These are phyloP conservation scores for Hapalemur alaotrensis DNA, from an alignment of 2,797 vertebrate species.

Conservation along the genomic window DNA sequence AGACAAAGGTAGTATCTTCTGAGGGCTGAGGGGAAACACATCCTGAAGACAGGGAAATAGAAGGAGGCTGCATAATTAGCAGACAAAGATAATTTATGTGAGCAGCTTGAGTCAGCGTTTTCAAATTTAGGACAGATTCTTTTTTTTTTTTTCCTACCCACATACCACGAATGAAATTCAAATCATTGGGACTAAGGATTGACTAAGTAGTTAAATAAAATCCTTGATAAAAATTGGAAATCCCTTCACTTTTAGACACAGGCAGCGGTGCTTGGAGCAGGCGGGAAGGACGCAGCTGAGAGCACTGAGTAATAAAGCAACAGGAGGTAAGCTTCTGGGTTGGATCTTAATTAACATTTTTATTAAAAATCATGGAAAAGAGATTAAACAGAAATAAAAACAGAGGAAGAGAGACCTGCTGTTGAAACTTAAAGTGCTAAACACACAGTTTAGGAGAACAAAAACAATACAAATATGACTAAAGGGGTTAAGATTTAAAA, in stretches of 20 bases:
- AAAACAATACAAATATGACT: neutral
- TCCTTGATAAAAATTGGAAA: neutral
- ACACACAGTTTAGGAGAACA: neutral
- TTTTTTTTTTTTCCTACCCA: neutral
- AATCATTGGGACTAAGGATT: neutral
- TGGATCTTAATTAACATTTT: constrained; percentile 16
- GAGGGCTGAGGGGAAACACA: too few relatives aligned
- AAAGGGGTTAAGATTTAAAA: neutral
- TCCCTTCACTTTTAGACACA: neutral
- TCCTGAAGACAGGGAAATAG: neutral
- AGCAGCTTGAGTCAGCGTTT: neutral
- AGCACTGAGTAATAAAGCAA: neutral
- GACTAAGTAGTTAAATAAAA: neutral
- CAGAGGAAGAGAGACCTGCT: neutral
- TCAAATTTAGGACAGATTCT: neutral
- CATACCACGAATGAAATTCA: neutral
- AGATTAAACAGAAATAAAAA: constrained; percentile 47
- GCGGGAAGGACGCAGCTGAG: neutral
- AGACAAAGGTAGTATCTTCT: neutral
- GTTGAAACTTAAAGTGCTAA: neutral
- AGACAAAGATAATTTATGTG: neutral
- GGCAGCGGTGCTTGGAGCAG: too few relatives aligned
- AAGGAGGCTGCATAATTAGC: neutral
- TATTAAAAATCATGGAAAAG: constrained; percentile 43
- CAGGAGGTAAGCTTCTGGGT: neutral